Base-by-base conservation (phyloP, 2,888 invertebrate species). In the Drosophila sordidula region DNA sequence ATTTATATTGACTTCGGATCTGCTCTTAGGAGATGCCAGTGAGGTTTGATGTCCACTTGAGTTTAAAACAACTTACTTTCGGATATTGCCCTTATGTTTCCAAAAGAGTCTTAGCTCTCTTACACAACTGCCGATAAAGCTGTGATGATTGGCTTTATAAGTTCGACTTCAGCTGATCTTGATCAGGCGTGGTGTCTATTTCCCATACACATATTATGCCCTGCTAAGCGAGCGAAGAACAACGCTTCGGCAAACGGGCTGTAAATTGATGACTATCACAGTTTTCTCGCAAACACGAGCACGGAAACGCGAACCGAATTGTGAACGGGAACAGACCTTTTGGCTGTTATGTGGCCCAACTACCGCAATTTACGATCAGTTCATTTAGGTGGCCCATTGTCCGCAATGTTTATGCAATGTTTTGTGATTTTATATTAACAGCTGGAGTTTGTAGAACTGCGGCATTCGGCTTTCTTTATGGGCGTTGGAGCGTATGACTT, bases 361-460 rank as follows among this genome's bases (percentile, higher is more conserved):
- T 85, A 76, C 74, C 68, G 56, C 75, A 80, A 88, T 88, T 84
- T 88, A 88, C 83, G 88, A 84, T 75, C 89, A 56, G 70, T 80
- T 77, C 83, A 80, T 80, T 86, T 82, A 80, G 83, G 80, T 71
- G 78, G 83, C 78, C 87, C 81, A 88, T 85, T 87, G 82, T 83
- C 77, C 79, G 61, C 61, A 68, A 71, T 66, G 79, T 88, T 83
- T 86, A 82, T 88, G 83, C 83, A 79, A 83, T 81, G 55, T 58
- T 64, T 52, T 57, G 63, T 78, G 85, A 70, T 80, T 81, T 78
- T 82, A 69, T 81, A 70, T 80, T 84, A 81, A 68, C 84, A 74
- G 57, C 80, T 65, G 74, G 64, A 70, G 65, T 83, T 83, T 80
- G 80, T 69, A 69, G 62, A 67, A 66, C 76, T 56, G 61, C 52